Evolutionary conservation across 2,888 invertebrate genomes (phyloP).

Genomic region (Drosophila neoperkinsi): DNA sequence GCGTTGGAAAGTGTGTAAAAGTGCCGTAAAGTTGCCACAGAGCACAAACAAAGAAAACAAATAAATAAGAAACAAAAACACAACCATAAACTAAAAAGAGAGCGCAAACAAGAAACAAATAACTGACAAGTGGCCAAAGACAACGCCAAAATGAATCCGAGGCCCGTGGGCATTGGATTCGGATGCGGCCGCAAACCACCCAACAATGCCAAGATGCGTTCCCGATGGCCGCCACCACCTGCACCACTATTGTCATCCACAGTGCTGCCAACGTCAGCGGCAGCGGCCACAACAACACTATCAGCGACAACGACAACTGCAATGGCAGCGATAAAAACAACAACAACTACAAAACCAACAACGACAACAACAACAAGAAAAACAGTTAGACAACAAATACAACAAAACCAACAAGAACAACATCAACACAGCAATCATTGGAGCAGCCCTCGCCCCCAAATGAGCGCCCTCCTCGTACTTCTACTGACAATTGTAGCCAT

Average conservation of each 20-base stretch:
- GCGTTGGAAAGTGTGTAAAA: constrained; percentile 19
- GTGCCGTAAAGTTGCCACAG: constrained; percentile 4
- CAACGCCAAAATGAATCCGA: constrained; percentile 81
- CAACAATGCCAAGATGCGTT: constrained; percentile 66
- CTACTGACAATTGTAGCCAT: constrained; percentile 78
- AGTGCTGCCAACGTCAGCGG: neutral
- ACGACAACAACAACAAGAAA: constrained; percentile 2
- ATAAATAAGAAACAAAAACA: neutral
- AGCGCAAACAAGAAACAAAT: constrained; percentile 18
- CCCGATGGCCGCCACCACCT: constrained; percentile 49
- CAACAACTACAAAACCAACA: constrained; percentile 6
- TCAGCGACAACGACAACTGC: constrained; percentile 13
- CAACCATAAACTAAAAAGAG: constrained; percentile 13
- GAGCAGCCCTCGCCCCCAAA: constrained; percentile 52
- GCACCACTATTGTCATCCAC: constrained; percentile 6
- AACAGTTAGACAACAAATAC: constrained; percentile 14
- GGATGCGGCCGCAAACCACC: constrained; percentile 72
- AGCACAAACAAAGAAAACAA: constrained; percentile 16
- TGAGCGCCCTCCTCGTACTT: constrained; percentile 68
- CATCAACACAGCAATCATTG: constrained; percentile 34
- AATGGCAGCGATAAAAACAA: neutral
- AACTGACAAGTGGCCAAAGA: constrained; percentile 52
- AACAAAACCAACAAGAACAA: constrained; percentile 21
- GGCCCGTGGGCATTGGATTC: constrained; percentile 84
- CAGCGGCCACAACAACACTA: constrained; percentile 3